These are phyloP conservation scores for Odontomachus brunneus DNA, from an alignment of 1,140 invertebrate species.

Conservation along the genomic window DNA sequence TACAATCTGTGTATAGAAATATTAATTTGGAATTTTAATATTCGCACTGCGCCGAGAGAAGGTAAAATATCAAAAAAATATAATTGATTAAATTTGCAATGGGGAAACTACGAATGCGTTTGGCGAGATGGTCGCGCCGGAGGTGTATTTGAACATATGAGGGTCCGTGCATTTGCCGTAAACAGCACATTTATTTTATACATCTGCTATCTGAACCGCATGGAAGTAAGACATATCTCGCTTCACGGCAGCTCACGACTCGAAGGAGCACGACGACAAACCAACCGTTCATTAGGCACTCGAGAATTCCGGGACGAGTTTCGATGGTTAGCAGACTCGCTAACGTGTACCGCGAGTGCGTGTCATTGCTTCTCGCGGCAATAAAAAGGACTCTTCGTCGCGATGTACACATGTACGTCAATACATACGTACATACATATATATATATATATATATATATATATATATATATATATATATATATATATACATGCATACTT, in stretches of 20 bases:
- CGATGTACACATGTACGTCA: background rate
- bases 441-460: no score
- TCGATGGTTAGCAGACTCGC: constrained; percentile 14
- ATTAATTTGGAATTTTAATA: no score
- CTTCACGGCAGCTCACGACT: background rate
- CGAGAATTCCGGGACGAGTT: constrained; percentile 24
- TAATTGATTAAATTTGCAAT: background rate
- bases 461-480: no score
- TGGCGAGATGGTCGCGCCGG: no score
- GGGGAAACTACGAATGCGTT: background rate
- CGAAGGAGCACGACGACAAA: constrained; percentile 15
- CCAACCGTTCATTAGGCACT: constrained; percentile 16
- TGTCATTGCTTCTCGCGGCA: constrained; percentile 19
- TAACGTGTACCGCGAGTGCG: constrained; percentile 19
- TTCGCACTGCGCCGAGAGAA: no score
- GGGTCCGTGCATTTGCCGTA: background rate
- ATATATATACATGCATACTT: no score
- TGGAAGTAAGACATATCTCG: constrained; percentile 8
- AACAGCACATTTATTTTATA: background rate
- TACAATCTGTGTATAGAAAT: no score
- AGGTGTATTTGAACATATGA: background rate
- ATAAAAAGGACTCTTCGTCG: constrained; percentile 15
- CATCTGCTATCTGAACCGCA: background rate
- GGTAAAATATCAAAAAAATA: no score
- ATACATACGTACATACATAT: no score